Conservation (phyloP, 1,140 invertebrate species). For the Lethrus apterus region DNA sequence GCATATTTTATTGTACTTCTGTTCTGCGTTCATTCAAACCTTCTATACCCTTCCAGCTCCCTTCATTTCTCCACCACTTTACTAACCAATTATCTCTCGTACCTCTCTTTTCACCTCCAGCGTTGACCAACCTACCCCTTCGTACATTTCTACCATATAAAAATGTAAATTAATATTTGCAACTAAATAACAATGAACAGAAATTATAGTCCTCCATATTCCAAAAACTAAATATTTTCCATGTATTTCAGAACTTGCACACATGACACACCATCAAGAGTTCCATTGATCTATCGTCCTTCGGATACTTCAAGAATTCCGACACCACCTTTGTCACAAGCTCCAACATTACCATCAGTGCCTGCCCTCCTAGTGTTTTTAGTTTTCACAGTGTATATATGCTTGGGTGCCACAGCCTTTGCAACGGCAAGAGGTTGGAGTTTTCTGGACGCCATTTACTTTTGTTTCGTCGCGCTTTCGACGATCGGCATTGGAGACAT, state of each 20-base stretch:
- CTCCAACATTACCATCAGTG: constrained; percentile 47
- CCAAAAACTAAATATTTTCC: constrained; percentile 18
- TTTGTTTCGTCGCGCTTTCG: constrained; percentile 80
- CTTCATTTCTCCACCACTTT: no score
- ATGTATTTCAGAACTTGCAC: constrained; percentile 47
- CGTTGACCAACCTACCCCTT: no score
- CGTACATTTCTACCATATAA: no score
- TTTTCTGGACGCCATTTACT: constrained; percentile 76
- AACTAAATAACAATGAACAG: no score
- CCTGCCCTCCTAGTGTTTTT: constrained; percentile 64
- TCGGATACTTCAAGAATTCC: constrained; percentile 30
- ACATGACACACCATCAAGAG: constrained; percentile 63
- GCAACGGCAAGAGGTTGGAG: constrained; percentile 69
- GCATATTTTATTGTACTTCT: no score
- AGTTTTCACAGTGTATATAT: constrained; percentile 63
- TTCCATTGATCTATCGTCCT: constrained; percentile 56
- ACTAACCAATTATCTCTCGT: no score
- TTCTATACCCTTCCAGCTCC: no score
- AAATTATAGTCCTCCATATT: no score
- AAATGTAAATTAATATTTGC: no score
- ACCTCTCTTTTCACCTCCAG: no score
- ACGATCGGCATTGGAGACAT: constrained; percentile 84
- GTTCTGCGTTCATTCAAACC: no score
- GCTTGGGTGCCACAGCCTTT: constrained; percentile 62
- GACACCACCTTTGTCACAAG: constrained; percentile 33